These are phyloP conservation scores for Elaphurus davidianus DNA, from an alignment of 2,113 vertebrate species.

Conservation along the genomic window DNA sequence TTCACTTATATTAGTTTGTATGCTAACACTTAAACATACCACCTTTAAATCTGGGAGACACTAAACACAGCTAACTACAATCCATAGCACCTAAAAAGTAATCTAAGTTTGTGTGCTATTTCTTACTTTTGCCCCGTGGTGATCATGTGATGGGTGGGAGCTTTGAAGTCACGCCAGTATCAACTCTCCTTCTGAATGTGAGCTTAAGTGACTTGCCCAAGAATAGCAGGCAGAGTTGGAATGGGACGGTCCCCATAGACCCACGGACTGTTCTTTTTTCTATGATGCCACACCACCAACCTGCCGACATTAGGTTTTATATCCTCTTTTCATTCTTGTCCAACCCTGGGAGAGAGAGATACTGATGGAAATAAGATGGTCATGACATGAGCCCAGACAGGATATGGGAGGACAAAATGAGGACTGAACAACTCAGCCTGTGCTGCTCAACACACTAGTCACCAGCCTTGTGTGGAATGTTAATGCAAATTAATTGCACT, in stretches of 20 bases:
- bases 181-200: background rate
- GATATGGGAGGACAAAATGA: too few species aligned
- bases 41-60: background rate
- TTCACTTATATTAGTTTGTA: background rate
- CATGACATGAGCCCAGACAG: background rate
- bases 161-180: background rate
- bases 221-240: background rate
- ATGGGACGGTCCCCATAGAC: too few species aligned
- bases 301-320: background rate
- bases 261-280: background rate
- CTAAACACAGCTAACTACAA: background rate
- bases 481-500: background rate
- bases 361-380: background rate
- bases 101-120: background rate
- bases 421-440: too few species aligned
- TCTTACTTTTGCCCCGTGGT: background rate
- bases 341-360: background rate
- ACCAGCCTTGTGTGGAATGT: background rate
- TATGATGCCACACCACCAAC: background rate
- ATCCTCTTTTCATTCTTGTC: background rate
- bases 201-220: background rate
- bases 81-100: background rate
- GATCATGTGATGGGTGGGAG: background rate
- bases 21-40: background rate
- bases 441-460: background rate